phyloP scores from a whole-genome alignment of 2,888 invertebrate species.

The Aphidius colemani region DNA sequence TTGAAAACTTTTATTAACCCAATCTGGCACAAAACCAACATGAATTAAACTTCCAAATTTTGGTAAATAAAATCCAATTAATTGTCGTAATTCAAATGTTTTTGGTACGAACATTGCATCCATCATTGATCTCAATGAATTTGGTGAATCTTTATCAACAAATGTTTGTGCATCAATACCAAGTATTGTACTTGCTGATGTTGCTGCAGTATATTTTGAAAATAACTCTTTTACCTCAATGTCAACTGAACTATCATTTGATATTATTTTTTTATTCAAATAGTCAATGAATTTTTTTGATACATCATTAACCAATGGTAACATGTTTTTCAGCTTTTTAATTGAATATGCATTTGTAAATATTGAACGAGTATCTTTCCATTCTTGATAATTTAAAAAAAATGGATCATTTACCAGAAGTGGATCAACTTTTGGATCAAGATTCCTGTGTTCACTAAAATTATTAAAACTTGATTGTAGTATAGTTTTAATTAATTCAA shows the following conservation, averaged over 20 bases:
- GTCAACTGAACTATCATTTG: constrained; percentile 38
- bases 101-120: constrained; percentile 23
- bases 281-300: constrained; percentile 26
- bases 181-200: constrained; percentile 17
- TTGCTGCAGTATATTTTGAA: constrained; percentile 27
- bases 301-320: background rate
- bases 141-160: constrained; percentile 6
- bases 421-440: constrained; percentile 5
- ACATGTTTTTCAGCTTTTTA: constrained; percentile 8
- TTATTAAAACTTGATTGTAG: constrained; percentile 1
- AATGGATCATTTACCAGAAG: constrained; percentile 11
- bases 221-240: constrained; percentile 29
- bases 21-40: constrained; percentile 26
- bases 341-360: constrained; percentile 14
- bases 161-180: constrained; percentile 28
- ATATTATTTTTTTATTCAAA: background rate
- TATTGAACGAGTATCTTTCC: constrained; percentile 11
- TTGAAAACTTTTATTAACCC: constrained; percentile 33
- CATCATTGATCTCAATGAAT: constrained; percentile 28
- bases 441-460: constrained; percentile 1
- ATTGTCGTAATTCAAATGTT: too few species aligned
- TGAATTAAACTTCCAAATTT: constrained; percentile 20
- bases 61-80: constrained; percentile 16
- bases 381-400: constrained; percentile 5
- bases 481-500: constrained; percentile 3